A percentile compares a stretch with the other conserved stretches of the same genome.
Conservation (phyloP, 2,113 vertebrate genomes). For the Phaethon lepturus region DNA sequence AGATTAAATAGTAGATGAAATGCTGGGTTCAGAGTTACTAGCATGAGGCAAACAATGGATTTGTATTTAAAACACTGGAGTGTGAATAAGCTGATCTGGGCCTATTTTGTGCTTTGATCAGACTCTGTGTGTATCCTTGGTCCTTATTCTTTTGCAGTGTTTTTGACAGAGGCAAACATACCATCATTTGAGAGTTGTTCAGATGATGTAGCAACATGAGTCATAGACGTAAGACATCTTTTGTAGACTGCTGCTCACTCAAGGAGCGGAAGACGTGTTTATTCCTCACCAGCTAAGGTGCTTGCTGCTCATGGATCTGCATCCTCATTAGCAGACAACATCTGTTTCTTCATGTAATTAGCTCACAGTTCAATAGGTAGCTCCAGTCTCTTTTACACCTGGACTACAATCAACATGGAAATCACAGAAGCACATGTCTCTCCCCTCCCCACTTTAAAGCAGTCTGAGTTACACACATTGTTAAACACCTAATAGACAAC, state of each 20-base stretch:
- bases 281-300: conserved; percentile 4
- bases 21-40: neutral
- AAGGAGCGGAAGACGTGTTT: conserved; percentile 32
- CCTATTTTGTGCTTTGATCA: neutral
- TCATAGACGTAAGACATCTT: neutral
- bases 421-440: conserved; percentile 74
- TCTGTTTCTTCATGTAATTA: conserved; percentile 83
- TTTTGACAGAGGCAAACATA: neutral
- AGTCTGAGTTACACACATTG: conserved; percentile 74
- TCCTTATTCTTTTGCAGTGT: neutral
- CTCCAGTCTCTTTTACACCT: conserved; percentile 77
- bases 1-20: neutral
- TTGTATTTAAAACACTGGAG: neutral
- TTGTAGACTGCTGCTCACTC: neutral
- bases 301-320: conserved; percentile 23
- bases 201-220: neutral
- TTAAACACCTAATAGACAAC: conserved; percentile 78
- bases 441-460: conserved; percentile 53
- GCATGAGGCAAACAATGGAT: neutral
- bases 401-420: conserved; percentile 70
- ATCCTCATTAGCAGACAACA: conserved; percentile 81
- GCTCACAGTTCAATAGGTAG: conserved; percentile 81
- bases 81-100: neutral
- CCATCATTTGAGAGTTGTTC: neutral
- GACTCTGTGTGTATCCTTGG: neutral